These are phyloP conservation scores for rabbit (Oryctolagus cuniculus) DNA, from an alignment of 2,113 vertebrate species.

Conservation along the genomic window mOryCun1.1 NC_091440.1:19024501-19025000, in stretches of 20 bases:
- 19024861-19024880: neutral
- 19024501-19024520: neutral
- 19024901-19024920: neutral
- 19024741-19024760: neutral
- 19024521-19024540: neutral
- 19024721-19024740: conserved; percentile 74
- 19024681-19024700: conserved; percentile 62
- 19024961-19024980: neutral
- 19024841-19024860: conserved; percentile 56
- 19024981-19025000: neutral
- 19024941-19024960: neutral
- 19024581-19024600: neutral
- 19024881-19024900: neutral
- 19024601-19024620: neutral
- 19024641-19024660: conserved; percentile 53
- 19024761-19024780: conserved; percentile 60
- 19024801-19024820: neutral
- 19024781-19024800: conserved; percentile 56
- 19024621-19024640: conserved; percentile 45
- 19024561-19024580: neutral
- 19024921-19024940: conserved; percentile 7
- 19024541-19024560: neutral
- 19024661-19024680: conserved; percentile 55
- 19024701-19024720: conserved; percentile 66
- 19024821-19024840: conserved; percentile 37